Evolutionary conservation across 1,140 invertebrate genomes (phyloP), one percentile per base, ranked within the genome.

Genomic region (Helicoverpa armigera): DNA sequence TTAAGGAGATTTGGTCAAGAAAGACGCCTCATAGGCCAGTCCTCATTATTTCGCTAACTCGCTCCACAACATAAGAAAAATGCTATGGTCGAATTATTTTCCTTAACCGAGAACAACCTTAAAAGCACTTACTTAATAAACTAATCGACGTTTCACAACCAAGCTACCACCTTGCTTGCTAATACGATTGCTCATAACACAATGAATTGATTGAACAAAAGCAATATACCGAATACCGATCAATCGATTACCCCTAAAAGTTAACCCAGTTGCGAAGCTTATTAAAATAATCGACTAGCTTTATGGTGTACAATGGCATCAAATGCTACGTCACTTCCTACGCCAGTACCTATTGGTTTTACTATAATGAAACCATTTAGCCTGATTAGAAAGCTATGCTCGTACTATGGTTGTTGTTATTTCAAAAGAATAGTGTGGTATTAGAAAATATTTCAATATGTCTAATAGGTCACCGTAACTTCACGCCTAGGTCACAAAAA

Each of bases 321-420:
- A 18, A 53, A 23, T 16, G 29, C 43, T n/a, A 50, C 48, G 60
- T 67, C 75, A 77, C 75, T 77, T 67, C 61, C 75, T 2, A 53
- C 18, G 7, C 16, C 50, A 67, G 31, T 63, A 77, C 61, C 75
- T 77, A 43, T 77, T 77, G 75, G 75, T 77, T 77, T 77, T 77
- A 77, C 18, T 43, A 53, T 35, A 77, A 77, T 77, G 13, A 77
- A 77, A 54, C 50, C 75, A 29, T 77, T 75, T 77, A 67, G 50
- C 61, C 75, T 77, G 67, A 77, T 77, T 77, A 63, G 50, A 23
- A n/a, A 51, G n/a, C 67, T 35, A n/a, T 16, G 63, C 43, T 14
- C n/a, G 31, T 35, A 9, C 35, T 50, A 16, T 18, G 23, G 58
- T 60, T 60, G 35, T 35, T 35, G 35, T 35, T 35, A 35, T 35